Evolutionary conservation across 2,888 invertebrate genomes (phyloP), one percentile per base, ranked within the genome.

Genomic region (Hanleya hanleyi): DNA sequence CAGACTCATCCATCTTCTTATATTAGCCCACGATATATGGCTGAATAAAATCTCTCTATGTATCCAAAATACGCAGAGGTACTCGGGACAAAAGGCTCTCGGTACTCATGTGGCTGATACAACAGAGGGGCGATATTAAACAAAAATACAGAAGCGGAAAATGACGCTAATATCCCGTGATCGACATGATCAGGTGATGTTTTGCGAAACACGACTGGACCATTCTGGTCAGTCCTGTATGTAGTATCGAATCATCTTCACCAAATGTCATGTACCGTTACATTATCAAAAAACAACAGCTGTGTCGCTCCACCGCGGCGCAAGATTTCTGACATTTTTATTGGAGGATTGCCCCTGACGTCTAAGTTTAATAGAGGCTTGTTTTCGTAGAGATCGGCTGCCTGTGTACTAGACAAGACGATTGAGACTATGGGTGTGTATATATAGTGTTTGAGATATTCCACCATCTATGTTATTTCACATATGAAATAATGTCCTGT

Each of bases 201-300:
- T 32, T 29, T 22, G 57, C 29, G 57, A 22, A 22, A 29, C 26
- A 15, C 29, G 22, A 29, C 57, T 57, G 32, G 29, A 18, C 29
- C 22, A 32, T 29, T 15, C 15, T 26, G 22, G 57, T 29, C 15
- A 57, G 26, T 57, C 57, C 57, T 57, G 29, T 57, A 57, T 29
- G 57, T 57, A 57, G 26, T 57, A 57, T 57, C 57, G 29, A 22
- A 57, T 57, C 57, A 57, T 57, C 57, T 57, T 29, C 32, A 29
- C 26, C 29, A 57, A 57, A 57, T 57, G 57, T 57, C 57, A 57
- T 57, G 57, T 57, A 29, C 22, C 29, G 57, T 57, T 57, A 22
- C 57, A 57, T 57, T n/a, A 57, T 57, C 57, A 57, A 57, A 57
- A 57, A 57, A 57, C 57, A 57, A 57, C 57, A 57, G 57, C 57